A percentile compares a stretch with the other conserved stretches of the same genome.
Conservation (phyloP, 2,113 vertebrate species). For the Passerina amoena region DNA sequence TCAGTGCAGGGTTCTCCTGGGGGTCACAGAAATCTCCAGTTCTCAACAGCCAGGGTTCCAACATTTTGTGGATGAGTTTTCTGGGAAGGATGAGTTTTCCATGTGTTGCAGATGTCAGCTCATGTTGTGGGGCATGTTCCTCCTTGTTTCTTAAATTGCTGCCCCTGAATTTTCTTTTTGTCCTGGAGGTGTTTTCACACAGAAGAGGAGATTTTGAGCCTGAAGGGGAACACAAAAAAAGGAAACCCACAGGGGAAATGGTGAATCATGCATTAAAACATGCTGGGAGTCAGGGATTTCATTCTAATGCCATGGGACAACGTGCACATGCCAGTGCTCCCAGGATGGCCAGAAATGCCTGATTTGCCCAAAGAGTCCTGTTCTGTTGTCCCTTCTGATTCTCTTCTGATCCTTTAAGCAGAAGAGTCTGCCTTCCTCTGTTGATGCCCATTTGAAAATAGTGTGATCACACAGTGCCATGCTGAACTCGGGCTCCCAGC, state of each 20-base stretch:
- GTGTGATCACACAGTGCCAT: rapidly evolving
- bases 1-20: neutral
- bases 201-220: neutral
- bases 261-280: neutral
- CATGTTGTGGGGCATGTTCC: rapidly evolving
- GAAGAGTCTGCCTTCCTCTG: neutral
- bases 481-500: neutral
- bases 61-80: neutral
- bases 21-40: neutral
- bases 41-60: neutral
- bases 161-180: neutral
- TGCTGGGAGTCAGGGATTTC: neutral
- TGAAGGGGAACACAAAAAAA: neutral
- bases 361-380: neutral
- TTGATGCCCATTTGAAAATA: neutral
- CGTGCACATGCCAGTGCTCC: neutral
- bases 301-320: neutral
- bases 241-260: neutral
- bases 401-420: neutral
- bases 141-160: neutral
- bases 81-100: neutral
- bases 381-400: neutral
- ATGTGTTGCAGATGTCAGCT: neutral
- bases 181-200: neutral
- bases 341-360: neutral